Percentiles rank a stretch among this genome's conserved stretches.
Conservation (phyloP, 2,888 invertebrate species). For the Petrolisthes manimaculis region DNA sequence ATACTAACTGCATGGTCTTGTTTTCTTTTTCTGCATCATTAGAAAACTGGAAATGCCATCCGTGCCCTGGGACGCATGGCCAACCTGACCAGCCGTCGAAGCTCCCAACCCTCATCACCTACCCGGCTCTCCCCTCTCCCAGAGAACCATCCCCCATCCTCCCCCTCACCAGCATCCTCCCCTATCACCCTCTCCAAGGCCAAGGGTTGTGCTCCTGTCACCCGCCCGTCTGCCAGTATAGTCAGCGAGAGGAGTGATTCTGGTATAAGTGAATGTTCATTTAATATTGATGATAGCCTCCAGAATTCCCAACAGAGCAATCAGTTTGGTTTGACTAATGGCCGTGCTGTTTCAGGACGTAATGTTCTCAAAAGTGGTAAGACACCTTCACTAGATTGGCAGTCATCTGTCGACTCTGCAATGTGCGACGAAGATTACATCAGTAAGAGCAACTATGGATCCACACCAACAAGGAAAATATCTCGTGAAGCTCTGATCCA, state of each 20-base stretch:
- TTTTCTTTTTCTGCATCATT: constrained; percentile 59
- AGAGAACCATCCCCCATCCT: constrained; percentile 55
- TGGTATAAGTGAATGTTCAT: constrained; percentile 65
- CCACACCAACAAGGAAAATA: constrained; percentile 41
- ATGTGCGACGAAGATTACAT: constrained; percentile 59
- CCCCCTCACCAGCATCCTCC: constrained; percentile 52
- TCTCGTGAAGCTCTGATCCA: constrained; percentile 49
- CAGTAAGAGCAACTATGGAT: constrained; percentile 51
- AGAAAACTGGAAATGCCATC: constrained; percentile 88
- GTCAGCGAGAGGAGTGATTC: constrained; percentile 66
- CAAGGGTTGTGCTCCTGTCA: constrained; percentile 54
- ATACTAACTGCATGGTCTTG: constrained; percentile 52
- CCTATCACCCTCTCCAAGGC: constrained; percentile 38
- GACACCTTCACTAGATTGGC: constrained; percentile 63
- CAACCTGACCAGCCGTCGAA: constrained; percentile 62
- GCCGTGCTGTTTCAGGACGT: constrained; percentile 55
- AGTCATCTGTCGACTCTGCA: constrained; percentile 64
- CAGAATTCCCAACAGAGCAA: constrained; percentile 36
- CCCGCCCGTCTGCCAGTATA: constrained; percentile 38
- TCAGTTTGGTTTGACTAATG: constrained; percentile 51
- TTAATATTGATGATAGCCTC: constrained; percentile 50
- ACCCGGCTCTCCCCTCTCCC: constrained; percentile 63
- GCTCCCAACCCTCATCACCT: constrained; percentile 63
- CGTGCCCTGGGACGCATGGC: constrained; percentile 76
- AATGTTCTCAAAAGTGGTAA: constrained; percentile 58